Conservation (phyloP, 2,113 vertebrate species). For the Tragulus kanchil region DNA sequence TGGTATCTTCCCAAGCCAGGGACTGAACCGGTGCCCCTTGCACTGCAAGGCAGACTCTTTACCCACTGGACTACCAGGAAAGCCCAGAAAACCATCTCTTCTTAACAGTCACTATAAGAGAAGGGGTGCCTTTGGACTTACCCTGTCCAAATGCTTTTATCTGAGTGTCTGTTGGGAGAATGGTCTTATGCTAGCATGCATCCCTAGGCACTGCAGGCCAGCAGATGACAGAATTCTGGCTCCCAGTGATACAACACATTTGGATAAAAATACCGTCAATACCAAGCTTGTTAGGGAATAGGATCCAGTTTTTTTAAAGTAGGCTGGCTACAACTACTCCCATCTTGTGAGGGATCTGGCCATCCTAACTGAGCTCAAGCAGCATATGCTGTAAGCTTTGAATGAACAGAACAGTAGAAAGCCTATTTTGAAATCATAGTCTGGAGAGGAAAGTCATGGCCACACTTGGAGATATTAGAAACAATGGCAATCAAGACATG, state of each 20-base stretch:
- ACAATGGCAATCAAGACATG: not conserved
- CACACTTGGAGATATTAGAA: not conserved
- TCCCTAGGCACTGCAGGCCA: not conserved
- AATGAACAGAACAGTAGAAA: not conserved
- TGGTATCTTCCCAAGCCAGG: too few relatives aligned
- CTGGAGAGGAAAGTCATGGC: not conserved
- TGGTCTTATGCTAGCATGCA: not conserved
- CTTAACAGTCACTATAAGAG: not conserved
- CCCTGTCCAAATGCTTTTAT: constrained; percentile 1
- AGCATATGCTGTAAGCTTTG: not conserved
- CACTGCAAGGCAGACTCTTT: too few relatives aligned
- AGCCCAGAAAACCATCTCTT: not conserved
- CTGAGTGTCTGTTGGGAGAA: not conserved
- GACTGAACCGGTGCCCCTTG: too few relatives aligned
- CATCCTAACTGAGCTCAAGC: not conserved
- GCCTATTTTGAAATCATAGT: not conserved
- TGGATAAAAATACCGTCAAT: not conserved
- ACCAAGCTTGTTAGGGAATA: not conserved
- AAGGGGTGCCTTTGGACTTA: not conserved
- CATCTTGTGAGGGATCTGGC: not conserved
- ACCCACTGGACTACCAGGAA: too few relatives aligned
- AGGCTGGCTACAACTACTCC: not conserved
- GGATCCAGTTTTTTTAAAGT: not conserved
- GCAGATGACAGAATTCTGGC: not conserved
- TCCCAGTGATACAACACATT: not conserved